Evolutionary conservation across 2,888 invertebrate genomes (phyloP).

Genomic region (Molorchus minor): DNA sequence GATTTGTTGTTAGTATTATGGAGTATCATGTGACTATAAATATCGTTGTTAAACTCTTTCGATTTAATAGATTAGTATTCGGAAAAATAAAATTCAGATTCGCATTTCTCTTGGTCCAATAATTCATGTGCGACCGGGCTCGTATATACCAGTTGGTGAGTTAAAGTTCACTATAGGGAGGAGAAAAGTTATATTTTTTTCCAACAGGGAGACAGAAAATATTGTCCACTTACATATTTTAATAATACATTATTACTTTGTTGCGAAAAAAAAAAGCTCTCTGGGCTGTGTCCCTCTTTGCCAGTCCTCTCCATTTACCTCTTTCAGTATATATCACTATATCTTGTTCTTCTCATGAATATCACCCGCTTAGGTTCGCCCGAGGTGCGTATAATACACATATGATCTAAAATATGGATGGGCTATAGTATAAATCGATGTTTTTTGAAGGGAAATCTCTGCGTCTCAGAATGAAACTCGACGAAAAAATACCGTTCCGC

Average conservation of each 20-base stretch:
- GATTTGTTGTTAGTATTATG: too few species aligned
- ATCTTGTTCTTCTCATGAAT: constrained; percentile 49
- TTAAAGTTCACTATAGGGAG: too few species aligned
- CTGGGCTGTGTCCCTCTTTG: neutral
- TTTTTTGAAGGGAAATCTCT: constrained; percentile 24
- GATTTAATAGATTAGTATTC: too few species aligned
- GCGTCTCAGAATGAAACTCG: constrained; percentile 9
- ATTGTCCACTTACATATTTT: constrained; percentile 5
- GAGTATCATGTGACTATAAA: too few species aligned
- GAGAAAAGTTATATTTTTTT: neutral
- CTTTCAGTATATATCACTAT: constrained; percentile 49
- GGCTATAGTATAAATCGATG: constrained; percentile 28
- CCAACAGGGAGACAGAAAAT: neutral
- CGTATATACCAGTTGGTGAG: too few species aligned
- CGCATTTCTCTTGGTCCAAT: too few species aligned
- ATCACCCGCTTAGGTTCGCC: constrained; percentile 44
- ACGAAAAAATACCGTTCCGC: constrained; percentile 22
- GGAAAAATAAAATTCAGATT: too few species aligned
- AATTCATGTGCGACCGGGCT: too few species aligned
- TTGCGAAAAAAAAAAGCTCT: neutral
- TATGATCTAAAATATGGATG: constrained; percentile 55
- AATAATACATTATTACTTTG: neutral
- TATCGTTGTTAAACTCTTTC: too few species aligned
- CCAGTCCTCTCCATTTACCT: constrained; percentile 28
- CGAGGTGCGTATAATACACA: constrained; percentile 53